These are phyloP conservation scores for Sorex fumeus DNA, from an alignment of 2,113 vertebrate genomes.

Conservation along the genomic window DNA sequence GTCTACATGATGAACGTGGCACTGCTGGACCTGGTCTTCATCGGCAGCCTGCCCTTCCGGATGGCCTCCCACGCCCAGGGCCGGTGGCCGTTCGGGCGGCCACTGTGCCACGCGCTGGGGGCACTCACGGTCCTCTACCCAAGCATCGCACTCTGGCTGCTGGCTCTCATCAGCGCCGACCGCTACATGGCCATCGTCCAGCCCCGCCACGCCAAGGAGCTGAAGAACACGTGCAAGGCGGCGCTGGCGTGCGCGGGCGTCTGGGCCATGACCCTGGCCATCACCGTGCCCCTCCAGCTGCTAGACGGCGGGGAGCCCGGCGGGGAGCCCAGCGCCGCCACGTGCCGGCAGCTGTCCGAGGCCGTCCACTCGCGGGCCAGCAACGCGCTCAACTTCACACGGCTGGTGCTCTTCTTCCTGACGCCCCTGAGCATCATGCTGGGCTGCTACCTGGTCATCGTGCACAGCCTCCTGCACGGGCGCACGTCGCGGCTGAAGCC, in stretches of 20 bases:
- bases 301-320: constrained; percentile 90
- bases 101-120: constrained; percentile 92
- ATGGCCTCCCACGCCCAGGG: constrained; percentile 92
- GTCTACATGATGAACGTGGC: constrained; percentile 98
- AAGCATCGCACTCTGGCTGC: constrained; percentile 96
- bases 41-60: constrained; percentile 94
- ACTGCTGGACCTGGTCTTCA: constrained; percentile 93
- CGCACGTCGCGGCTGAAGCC: constrained; percentile 96
- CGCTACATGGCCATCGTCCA: constrained; percentile 98
- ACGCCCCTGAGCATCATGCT: constrained; percentile 95
- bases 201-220: constrained; percentile 94
- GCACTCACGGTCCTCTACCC: constrained; percentile 96
- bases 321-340: constrained; percentile 89
- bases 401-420: constrained; percentile 95
- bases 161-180: constrained; percentile 96
- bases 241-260: constrained; percentile 91
- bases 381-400: constrained; percentile 91
- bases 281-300: constrained; percentile 91
- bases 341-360: constrained; percentile 95
- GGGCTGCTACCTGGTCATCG: constrained; percentile 94
- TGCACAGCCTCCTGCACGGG: constrained; percentile 94
- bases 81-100: constrained; percentile 94
- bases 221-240: constrained; percentile 95
- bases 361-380: constrained; percentile 92
- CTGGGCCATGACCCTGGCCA: constrained; percentile 95